Percentiles rank a stretch among this genome's conserved stretches.
phyloP scores from a whole-genome alignment of 2,797 vertebrate species.

The Uromys caudimaculatus region DNA sequence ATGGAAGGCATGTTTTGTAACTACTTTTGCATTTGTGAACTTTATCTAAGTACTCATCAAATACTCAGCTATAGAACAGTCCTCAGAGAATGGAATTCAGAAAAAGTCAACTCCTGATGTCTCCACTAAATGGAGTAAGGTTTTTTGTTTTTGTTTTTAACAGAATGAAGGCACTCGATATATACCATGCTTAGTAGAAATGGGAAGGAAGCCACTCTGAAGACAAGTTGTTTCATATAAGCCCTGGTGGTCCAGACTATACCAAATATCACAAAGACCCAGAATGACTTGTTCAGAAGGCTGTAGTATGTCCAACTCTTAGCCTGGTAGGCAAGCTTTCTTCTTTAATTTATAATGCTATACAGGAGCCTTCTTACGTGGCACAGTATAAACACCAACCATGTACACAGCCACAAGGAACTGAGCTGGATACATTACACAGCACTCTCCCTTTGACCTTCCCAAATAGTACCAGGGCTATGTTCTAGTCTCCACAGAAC shows the following conservation, averaged over 20 bases:
- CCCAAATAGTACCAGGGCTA: not conserved
- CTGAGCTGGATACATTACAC: not conserved
- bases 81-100: not conserved
- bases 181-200: not conserved
- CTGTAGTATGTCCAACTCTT: not conserved
- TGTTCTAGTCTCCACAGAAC: not conserved
- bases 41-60: conserved; percentile 40
- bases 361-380: conserved; percentile 30
- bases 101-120: too few relatives aligned
- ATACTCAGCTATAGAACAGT: not conserved
- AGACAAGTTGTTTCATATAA: conserved; percentile 22
- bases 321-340: not conserved
- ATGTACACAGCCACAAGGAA: conserved; percentile 19
- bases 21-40: conserved; percentile 28
- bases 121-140: not conserved
- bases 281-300: conserved; percentile 8
- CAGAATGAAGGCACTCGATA: not conserved
- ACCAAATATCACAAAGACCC: not conserved
- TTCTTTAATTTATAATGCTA: conserved; percentile 34
- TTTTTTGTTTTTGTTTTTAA: not conserved
- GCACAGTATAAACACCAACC: not conserved
- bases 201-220: not conserved
- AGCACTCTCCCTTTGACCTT: not conserved
- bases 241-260: not conserved
- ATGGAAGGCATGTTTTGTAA: not conserved